These are phyloP conservation scores for Apoda limacodes DNA, from an alignment of 2,888 invertebrate genomes.

Conservation along the genomic window DNA sequence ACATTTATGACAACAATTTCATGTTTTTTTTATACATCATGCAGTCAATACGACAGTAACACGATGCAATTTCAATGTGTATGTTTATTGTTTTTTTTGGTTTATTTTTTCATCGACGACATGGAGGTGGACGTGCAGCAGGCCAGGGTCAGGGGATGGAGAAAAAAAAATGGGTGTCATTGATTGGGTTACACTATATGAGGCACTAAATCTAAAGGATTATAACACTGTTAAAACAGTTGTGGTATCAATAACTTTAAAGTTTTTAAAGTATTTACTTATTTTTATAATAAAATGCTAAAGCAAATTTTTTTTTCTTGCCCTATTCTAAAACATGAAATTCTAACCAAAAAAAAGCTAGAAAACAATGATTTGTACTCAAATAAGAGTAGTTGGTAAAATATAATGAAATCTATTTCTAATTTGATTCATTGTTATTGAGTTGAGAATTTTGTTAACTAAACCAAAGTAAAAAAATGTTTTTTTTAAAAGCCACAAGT, in stretches of 20 bases:
- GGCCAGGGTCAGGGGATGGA: slow-evolving; percentile 57
- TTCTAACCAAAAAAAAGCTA: too few relatives aligned
- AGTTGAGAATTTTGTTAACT: too few relatives aligned
- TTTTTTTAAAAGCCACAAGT: slow-evolving; percentile 29
- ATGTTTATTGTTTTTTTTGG: slow-evolving; percentile 37
- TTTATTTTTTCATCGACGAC: slow-evolving; percentile 55
- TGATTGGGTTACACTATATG: slow-evolving; percentile 62
- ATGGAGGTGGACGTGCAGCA: slow-evolving; percentile 61
- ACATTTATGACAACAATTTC: slow-evolving; percentile 50
- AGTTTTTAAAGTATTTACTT: slow-evolving; percentile 5
- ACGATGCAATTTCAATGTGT: slow-evolving; percentile 61
- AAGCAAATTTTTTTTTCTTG: too few relatives aligned
- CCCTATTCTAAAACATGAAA: too few relatives aligned
- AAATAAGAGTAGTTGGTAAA: too few relatives aligned
- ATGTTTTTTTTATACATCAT: slow-evolving; percentile 56
- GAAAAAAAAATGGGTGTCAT: slow-evolving; percentile 66
- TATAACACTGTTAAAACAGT: slow-evolving; percentile 32
- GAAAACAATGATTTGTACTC: too few relatives aligned
- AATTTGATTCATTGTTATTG: too few relatives aligned
- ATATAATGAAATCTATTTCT: too few relatives aligned
- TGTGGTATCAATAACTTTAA: slow-evolving; percentile 18
- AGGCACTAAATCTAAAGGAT: slow-evolving; percentile 50
- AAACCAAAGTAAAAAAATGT: too few relatives aligned
- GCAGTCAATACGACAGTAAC: slow-evolving; percentile 65
- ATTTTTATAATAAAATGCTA: background rate